Percentiles rank a stretch among this genome's conserved stretches.
These are phyloP conservation scores for Musca vetustissima DNA, from an alignment of 1,140 invertebrate genomes.

Conservation along the genomic window DNA sequence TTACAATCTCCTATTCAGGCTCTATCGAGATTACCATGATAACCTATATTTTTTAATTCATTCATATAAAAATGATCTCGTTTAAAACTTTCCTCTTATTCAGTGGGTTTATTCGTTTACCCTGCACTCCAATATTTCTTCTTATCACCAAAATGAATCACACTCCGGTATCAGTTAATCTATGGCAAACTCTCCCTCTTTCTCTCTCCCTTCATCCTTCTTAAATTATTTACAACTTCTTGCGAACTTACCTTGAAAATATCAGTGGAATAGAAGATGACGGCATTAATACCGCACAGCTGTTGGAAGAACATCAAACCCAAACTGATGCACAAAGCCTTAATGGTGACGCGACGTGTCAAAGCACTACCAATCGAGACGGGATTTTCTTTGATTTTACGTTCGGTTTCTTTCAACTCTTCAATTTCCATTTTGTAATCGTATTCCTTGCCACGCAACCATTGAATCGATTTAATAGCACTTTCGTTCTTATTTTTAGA, in stretches of 20 bases:
- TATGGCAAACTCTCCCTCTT: no score
- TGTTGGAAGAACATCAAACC: constrained; percentile 86
- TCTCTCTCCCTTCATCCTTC: no score
- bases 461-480: constrained; percentile 65
- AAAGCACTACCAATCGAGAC: constrained; percentile 62
- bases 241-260: constrained; percentile 64
- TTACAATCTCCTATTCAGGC: no score
- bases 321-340: constrained; percentile 72
- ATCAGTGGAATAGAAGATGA: constrained; percentile 75
- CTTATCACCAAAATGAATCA: no score
- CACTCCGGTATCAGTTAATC: no score
- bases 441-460: constrained; percentile 67
- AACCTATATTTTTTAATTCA: no score
- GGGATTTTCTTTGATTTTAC: constrained; percentile 60
- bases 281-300: constrained; percentile 81
- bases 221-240: no score
- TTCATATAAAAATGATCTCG: no score
- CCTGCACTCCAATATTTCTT: no score
- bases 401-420: constrained; percentile 62
- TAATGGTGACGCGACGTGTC: constrained; percentile 63
- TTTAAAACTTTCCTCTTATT: no score
- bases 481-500: constrained; percentile 62
- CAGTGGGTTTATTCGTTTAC: no score
- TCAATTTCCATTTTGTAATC: constrained; percentile 64
- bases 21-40: no score